phyloP scores from a whole-genome alignment of 2,888 invertebrate species.

The Biston betularia region DNA sequence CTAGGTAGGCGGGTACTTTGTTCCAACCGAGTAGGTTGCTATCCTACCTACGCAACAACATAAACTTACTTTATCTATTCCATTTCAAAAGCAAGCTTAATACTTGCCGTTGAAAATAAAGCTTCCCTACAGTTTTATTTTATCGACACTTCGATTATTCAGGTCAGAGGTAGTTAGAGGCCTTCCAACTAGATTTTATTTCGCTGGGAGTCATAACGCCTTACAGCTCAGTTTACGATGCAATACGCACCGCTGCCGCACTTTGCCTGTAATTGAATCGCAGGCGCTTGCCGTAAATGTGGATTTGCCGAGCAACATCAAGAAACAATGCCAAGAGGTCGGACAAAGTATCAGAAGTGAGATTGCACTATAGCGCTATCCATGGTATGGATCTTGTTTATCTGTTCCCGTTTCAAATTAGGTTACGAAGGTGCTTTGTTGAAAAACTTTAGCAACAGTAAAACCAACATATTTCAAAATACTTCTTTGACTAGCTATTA shows the following conservation, averaged over 20 bases:
- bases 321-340: constrained; percentile 56
- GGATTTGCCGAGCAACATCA: constrained; percentile 61
- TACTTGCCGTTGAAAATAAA: constrained; percentile 36
- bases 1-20: background rate
- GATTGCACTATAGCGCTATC: constrained; percentile 27
- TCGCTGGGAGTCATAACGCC: constrained; percentile 70
- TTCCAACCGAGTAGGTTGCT: background rate
- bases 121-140: constrained; percentile 45
- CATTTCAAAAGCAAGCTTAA: constrained; percentile 11
- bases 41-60: constrained; percentile 5
- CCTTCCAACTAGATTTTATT: constrained; percentile 62
- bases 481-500: too few species aligned
- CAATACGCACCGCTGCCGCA: constrained; percentile 75
- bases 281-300: constrained; percentile 76
- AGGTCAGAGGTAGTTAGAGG: constrained; percentile 62
- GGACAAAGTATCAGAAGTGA: constrained; percentile 52
- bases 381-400: constrained; percentile 14
- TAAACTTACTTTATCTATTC: constrained; percentile 6
- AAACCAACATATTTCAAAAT: too few species aligned
- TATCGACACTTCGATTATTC: constrained; percentile 56
- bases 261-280: constrained; percentile 81
- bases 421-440: background rate
- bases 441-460: background rate
- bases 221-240: constrained; percentile 76
- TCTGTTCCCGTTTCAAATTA: constrained; percentile 7